Conservation (phyloP, 1,140 invertebrate species). For the Pararge aegeria region DNA sequence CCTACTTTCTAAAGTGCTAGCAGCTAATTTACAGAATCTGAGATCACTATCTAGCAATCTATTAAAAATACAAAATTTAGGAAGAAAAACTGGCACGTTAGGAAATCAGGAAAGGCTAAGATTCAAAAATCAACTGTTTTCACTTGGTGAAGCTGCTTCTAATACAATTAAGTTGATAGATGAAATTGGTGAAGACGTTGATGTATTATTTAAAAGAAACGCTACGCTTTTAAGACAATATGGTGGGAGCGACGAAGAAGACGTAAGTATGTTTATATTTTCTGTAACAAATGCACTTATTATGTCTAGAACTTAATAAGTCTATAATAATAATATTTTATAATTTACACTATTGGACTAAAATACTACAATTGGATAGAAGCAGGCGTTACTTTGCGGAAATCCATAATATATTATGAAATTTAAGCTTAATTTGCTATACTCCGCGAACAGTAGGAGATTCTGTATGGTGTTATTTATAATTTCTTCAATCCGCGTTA, state of each 20-base stretch:
- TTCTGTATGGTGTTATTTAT: too few species aligned
- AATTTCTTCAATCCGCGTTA: too few species aligned
- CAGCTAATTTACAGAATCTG: slow-evolving; percentile 53
- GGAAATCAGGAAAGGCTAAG: slow-evolving; percentile 43
- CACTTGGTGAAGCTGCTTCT: slow-evolving; percentile 56
- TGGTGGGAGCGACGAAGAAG: slow-evolving; percentile 58
- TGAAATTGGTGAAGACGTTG: slow-evolving; percentile 60
- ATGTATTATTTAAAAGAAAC: slow-evolving; percentile 59
- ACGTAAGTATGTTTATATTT: slow-evolving; percentile 53
- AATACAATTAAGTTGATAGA: slow-evolving; percentile 64
- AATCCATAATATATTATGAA: too few species aligned
- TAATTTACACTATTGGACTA: too few species aligned
- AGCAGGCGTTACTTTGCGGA: too few species aligned
- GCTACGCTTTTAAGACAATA: slow-evolving; percentile 41
- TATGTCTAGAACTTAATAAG: too few species aligned
- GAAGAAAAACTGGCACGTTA: slow-evolving; percentile 52
- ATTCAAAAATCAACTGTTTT: slow-evolving; percentile 50
- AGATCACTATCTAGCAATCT: slow-evolving; percentile 45
- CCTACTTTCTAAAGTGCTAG: slow-evolving; percentile 53
- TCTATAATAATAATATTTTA: background rate
- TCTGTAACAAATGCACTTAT: too few species aligned
- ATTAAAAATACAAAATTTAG: slow-evolving; percentile 54
- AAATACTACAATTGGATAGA: too few species aligned
- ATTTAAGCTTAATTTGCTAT: too few species aligned
- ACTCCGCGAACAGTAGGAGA: too few species aligned